These are phyloP conservation scores for Burhinus bistriatus DNA, from an alignment of 2,113 vertebrate species.

Conservation along the genomic window DNA sequence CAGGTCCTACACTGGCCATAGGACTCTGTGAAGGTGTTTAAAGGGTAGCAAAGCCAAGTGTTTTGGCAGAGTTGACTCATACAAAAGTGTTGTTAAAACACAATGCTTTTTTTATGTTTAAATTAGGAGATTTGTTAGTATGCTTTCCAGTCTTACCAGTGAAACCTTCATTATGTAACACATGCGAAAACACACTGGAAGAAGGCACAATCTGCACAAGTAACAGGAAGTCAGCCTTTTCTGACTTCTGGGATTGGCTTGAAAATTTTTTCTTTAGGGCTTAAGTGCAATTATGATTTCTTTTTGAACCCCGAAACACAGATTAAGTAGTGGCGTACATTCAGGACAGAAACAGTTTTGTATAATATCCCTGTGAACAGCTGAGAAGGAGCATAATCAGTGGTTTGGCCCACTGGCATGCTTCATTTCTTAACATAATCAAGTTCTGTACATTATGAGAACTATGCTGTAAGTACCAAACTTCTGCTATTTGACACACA, in stretches of 20 bases:
- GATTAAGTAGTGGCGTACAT: not conserved
- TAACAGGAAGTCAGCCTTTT: not conserved
- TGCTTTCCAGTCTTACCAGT: not conserved
- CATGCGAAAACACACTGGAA: not conserved
- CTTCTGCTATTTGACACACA: not conserved
- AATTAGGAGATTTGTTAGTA: not conserved
- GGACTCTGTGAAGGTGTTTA: not conserved
- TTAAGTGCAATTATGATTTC: not conserved
- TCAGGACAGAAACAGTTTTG: not conserved
- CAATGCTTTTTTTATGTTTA: not conserved
- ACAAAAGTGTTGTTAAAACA: not conserved
- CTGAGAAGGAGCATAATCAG: not conserved
- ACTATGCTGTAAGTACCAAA: not conserved
- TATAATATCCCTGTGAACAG: not conserved
- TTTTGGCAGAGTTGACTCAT: not conserved
- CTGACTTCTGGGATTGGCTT: not conserved
- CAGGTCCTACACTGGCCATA: not conserved
- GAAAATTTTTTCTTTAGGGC: not conserved
- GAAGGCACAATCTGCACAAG: not conserved
- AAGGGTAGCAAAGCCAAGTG: not conserved
- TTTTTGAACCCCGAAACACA: not conserved
- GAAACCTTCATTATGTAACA: not conserved
- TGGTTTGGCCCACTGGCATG: not conserved
- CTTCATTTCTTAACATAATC: not conserved
- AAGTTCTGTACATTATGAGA: not conserved